Evolutionary conservation across 2,797 vertebrate species (phyloP), one percentile per base, ranked within the genome.

Genomic region (Bovichtus diacanthus): DNA sequence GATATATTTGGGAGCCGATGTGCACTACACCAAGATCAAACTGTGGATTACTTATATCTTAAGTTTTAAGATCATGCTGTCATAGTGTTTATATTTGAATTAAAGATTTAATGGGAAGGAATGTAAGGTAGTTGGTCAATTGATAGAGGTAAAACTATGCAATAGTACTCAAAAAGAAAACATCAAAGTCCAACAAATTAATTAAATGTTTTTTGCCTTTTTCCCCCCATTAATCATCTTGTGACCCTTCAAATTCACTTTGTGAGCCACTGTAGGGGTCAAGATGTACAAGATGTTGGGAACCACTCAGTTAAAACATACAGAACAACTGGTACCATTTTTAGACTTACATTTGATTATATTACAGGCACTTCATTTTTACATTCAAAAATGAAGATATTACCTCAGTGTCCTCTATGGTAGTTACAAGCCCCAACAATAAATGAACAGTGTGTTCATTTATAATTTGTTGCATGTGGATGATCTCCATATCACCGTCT

Each of bases 401-500:
- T 66, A 67, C 54, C 8, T 51, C 6, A 54, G 1, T 76, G 50
- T 72, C 43, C 27, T 78, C 23, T 59, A 1, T 53, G 13, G 11
- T 56, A 25, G 55, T 74, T 50, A 64, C 58, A 71, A 43, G 19
- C 18, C 43, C n/a, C 31, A 25, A 55, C 49, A 74, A 46, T 81
- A 76, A 66, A n/a, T n/a, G n/a, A n/a, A n/a, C n/a, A n/a, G n/a
- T n/a, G 16, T 59, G 60, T 76, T 81, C 78, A 75, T 83, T 74
- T 65, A 68, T 56, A 67, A 78, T 84, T 58, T 61, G 46, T 62
- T 44, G 70, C 70, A 64, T 78, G 78, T 78, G 81, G 81, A 79
- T 83, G 16, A 87, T 82, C 61, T 86, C 78, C 76, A 77, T 39
- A 43, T 86, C 59, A 70, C 80, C 86, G 87, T 90, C 88, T 69